These are phyloP conservation scores for Vombatus ursinus DNA, from an alignment of 2,113 vertebrate genomes.

Conservation along the genomic window DNA sequence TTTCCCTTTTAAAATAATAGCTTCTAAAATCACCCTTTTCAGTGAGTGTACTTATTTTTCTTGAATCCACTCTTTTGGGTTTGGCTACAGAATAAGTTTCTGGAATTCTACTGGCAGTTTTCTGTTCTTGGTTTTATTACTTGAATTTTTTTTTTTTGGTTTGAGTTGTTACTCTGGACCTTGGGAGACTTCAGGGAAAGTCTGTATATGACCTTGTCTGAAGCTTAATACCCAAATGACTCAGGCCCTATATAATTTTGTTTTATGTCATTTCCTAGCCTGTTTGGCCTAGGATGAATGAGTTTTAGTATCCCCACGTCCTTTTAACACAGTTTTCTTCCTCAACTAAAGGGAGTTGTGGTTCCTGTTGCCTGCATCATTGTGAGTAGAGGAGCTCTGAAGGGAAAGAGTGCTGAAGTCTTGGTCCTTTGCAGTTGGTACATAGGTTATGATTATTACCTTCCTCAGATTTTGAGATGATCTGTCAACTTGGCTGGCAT, in stretches of 20 bases:
- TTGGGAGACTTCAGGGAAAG: not conserved
- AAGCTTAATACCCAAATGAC: not conserved
- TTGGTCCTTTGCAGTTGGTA: conserved; percentile 31
- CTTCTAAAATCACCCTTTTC: not conserved
- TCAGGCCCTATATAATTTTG: not conserved
- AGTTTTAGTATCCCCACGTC: conserved; percentile 32
- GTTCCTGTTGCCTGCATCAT: conserved; percentile 21
- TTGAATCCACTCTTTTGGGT: not conserved
- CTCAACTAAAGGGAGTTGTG: conserved; percentile 3
- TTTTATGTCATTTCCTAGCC: not conserved
- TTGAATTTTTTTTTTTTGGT: not conserved
- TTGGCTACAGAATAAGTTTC: not conserved
- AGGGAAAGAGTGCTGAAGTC: conserved; percentile 29
- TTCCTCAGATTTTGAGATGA: not conserved
- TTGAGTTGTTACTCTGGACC: not conserved
- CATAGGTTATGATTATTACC: not conserved
- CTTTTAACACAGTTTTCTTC: conserved; percentile 41
- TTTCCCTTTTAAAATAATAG: not conserved
- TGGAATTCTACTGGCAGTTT: not conserved
- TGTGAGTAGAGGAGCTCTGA: conserved; percentile 25
- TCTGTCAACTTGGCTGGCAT: conserved; percentile 22
- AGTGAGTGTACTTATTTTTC: not conserved
- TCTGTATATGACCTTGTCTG: not conserved
- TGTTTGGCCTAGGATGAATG: not conserved
- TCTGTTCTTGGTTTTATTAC: not conserved